Evolutionary conservation across 2,113 vertebrate genomes (phyloP), one percentile per base, ranked within the genome.

Genomic region (Genyomyrus donnyi): DNA sequence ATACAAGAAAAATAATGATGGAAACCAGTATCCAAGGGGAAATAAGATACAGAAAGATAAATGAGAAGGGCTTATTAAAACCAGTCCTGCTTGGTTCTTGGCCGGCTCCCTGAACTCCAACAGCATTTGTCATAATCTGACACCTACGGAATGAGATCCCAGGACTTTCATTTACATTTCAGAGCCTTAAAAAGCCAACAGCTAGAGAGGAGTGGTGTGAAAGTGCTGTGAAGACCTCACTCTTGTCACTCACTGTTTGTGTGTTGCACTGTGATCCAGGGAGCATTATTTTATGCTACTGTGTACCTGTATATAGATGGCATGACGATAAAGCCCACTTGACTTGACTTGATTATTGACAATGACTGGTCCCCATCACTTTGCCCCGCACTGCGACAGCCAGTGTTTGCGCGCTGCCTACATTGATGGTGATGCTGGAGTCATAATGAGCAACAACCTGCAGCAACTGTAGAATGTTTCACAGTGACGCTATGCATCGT

Each of bases 1-100:
- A 70, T 70, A 21, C 74, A 80, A 35, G 35, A 80, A 42, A 80
- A 80, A 80, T 15, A 80, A 35, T 80, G 74, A 42, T 19, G 35
- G 35, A 80, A 80, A 80, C 74, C 62, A 70, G 74, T 80, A 80
- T 42, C 74, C 74, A 80, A 80, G 15, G 74, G 74, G 74, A 80
- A 80, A 35, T 35, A 35, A 80, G 74, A 80, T 39, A 42, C 74
- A 42, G 74, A 80, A 77, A 80, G 74, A 80, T 80, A 42, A 80
- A 80, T 80, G 74, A 19, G 31, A 80, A 74, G 66, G 17, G 35
- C 74, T 42, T 80, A 80, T 80, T 80, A 80, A 80, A 80, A 80
- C 31, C 74, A 80, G 35, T 35, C 31, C 74, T 80, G 74, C 74
- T 80, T 19, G 74, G 74, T 42, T 80, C 35, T 80, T 80, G 74